A percentile compares a stretch with the other conserved stretches of the same genome.
Conservation (phyloP, 2,113 vertebrate species). For the Eira barbara region DNA sequence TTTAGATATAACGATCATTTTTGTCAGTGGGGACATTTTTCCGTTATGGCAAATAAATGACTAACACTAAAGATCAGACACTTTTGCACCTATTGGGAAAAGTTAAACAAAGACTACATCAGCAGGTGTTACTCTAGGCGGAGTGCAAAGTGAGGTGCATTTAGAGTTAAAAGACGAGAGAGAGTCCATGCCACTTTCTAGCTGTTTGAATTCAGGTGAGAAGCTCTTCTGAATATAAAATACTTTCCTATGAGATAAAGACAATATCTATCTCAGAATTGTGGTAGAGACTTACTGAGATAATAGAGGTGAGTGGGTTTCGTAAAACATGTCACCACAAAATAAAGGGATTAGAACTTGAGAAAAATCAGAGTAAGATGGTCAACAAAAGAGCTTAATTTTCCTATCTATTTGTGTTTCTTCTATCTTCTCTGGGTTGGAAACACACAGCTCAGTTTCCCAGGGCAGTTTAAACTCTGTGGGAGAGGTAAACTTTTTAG, state of each 20-base stretch:
- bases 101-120: background rate
- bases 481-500: slow-evolving; percentile 37
- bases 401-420: background rate
- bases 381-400: background rate
- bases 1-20: background rate
- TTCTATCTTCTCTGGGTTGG: background rate
- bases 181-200: background rate
- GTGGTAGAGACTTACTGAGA: background rate
- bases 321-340: background rate
- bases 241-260: background rate
- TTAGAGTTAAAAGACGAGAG: background rate
- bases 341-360: background rate
- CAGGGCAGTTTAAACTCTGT: background rate
- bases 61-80: background rate
- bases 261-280: background rate
- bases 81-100: background rate
- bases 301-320: background rate
- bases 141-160: background rate
- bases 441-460: background rate
- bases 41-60: background rate
- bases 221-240: background rate
- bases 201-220: background rate
- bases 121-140: background rate
- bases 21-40: background rate
- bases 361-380: background rate